phyloP scores from a whole-genome alignment of 2,797 vertebrate species.

The Scleropages formosus region DNA sequence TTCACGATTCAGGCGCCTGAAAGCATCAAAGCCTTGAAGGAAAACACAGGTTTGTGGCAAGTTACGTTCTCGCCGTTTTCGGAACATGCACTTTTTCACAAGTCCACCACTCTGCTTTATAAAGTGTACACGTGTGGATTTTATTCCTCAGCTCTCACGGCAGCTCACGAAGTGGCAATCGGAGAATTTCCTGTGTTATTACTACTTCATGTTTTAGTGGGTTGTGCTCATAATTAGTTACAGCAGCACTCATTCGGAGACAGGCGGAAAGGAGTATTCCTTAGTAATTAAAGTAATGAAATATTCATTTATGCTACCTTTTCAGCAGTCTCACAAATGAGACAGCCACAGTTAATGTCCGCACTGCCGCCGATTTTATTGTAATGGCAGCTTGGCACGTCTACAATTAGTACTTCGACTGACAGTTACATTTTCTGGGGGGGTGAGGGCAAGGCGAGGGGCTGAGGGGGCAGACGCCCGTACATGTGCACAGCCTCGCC shows the following conservation, averaged over 20 bases:
- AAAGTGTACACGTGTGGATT: slow-evolving; percentile 27
- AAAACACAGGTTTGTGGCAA: slow-evolving; percentile 15
- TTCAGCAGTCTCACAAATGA: slow-evolving; percentile 96
- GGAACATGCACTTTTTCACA: neutral
- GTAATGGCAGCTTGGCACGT: slow-evolving; percentile 96
- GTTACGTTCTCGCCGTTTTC: neutral
- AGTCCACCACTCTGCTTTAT: slow-evolving; percentile 2
- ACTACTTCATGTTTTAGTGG: slow-evolving; percentile 82
- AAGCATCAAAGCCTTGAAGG: slow-evolving; percentile 30
- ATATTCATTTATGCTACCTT: slow-evolving; percentile 99
- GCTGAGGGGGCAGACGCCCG: slow-evolving; percentile 75
- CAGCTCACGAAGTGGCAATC: slow-evolving; percentile 82
- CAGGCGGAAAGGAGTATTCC: slow-evolving; percentile 94
- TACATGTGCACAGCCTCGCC: slow-evolving; percentile 79
- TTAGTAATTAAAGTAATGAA: slow-evolving; percentile 99
- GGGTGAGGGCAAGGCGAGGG: slow-evolving; percentile 76
- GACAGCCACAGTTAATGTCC: slow-evolving; percentile 94
- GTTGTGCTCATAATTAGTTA: slow-evolving; percentile 80
- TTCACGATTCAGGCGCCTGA: slow-evolving; percentile 28
- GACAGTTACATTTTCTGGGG: slow-evolving; percentile 82
- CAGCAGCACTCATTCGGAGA: slow-evolving; percentile 92
- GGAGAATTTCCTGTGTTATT: slow-evolving; percentile 89
- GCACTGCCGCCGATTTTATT: slow-evolving; percentile 94
- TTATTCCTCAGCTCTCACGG: slow-evolving; percentile 56
- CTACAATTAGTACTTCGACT: slow-evolving; percentile 94